A percentile compares a stretch with the other conserved stretches of the same genome.
phyloP scores from a whole-genome alignment of 2,888 invertebrate species.

The Steinernema carpocapsae region DNA sequence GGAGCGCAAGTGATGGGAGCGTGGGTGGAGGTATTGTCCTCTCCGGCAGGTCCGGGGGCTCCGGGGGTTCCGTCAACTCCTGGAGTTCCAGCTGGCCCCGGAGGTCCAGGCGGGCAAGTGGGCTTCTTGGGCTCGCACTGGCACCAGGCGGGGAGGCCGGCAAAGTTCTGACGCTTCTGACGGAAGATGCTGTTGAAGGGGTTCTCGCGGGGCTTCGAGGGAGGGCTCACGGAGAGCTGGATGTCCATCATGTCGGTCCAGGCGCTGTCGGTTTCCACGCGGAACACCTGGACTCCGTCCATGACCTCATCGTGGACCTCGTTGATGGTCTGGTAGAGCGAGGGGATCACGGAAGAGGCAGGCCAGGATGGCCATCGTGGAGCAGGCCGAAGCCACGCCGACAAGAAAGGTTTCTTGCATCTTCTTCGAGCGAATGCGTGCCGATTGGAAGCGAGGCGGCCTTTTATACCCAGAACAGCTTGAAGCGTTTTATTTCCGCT shows the following conservation, averaged over 20 bases:
- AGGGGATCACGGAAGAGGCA: conserved; percentile 63
- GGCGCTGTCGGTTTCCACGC: conserved; percentile 61
- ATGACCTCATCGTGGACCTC: conserved; percentile 52
- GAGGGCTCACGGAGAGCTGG: conserved; percentile 54
- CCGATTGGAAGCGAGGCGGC: too few species aligned
- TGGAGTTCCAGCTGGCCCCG: conserved; percentile 56
- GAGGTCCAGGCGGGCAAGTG: conserved; percentile 54
- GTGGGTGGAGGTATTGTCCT: conserved; percentile 50
- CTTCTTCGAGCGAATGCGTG: background rate
- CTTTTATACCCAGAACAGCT: too few species aligned
- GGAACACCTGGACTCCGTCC: conserved; percentile 59
- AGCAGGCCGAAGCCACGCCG: conserved; percentile 51
- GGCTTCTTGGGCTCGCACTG: conserved; percentile 61
- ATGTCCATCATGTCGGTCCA: conserved; percentile 63
- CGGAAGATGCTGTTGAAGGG: conserved; percentile 54
- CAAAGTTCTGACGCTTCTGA: conserved; percentile 53
- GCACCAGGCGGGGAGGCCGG: conserved; percentile 59
- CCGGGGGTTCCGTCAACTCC: conserved; percentile 53
- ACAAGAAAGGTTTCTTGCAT: conserved; percentile 48
- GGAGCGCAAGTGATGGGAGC: conserved; percentile 55
- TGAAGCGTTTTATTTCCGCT: too few species aligned
- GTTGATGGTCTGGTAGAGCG: conserved; percentile 62
- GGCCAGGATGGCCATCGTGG: conserved; percentile 56
- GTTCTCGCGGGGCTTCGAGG: conserved; percentile 49
- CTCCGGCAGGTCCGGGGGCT: conserved; percentile 51